Conservation (phyloP, 1,140 invertebrate species). For the Watersipora subatra region DNA sequence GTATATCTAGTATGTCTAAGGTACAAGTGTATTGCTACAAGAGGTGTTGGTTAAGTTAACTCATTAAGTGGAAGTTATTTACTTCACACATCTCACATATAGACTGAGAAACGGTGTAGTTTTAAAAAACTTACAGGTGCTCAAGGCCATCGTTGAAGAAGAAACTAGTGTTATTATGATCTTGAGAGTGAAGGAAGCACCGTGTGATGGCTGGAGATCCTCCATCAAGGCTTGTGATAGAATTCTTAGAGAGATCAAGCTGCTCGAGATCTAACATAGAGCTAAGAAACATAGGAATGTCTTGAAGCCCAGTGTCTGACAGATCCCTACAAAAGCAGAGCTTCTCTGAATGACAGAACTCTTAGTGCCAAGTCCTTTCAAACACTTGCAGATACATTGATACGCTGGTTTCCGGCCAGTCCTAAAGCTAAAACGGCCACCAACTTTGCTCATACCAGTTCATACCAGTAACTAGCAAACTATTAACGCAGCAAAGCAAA, state of each 20-base stretch:
- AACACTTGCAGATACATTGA: too few relatives aligned
- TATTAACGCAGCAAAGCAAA: not conserved
- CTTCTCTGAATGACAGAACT: too few relatives aligned
- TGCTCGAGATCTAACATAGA: not conserved
- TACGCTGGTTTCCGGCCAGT: too few relatives aligned
- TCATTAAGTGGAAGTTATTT: not conserved
- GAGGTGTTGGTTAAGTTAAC: not conserved
- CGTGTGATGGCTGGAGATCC: not conserved
- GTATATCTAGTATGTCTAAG: too few relatives aligned
- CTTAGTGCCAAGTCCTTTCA: too few relatives aligned
- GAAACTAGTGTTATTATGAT: not conserved
- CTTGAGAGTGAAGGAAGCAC: not conserved
- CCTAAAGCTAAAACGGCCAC: not conserved
- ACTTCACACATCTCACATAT: not conserved
- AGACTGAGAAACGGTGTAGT: not conserved
- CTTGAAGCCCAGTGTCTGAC: not conserved
- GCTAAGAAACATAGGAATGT: not conserved
- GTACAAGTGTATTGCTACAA: too few relatives aligned
- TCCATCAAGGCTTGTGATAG: not conserved
- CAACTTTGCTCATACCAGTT: not conserved
- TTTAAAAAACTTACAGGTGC: not conserved
- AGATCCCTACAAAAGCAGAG: not conserved
- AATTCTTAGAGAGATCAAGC: not conserved
- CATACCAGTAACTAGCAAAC: not conserved
- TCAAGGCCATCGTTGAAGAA: not conserved